A percentile compares a stretch with the other conserved stretches of the same genome.
Conservation (phyloP, 2,888 invertebrate species). For the Rhaphigaster nebulosa region DNA sequence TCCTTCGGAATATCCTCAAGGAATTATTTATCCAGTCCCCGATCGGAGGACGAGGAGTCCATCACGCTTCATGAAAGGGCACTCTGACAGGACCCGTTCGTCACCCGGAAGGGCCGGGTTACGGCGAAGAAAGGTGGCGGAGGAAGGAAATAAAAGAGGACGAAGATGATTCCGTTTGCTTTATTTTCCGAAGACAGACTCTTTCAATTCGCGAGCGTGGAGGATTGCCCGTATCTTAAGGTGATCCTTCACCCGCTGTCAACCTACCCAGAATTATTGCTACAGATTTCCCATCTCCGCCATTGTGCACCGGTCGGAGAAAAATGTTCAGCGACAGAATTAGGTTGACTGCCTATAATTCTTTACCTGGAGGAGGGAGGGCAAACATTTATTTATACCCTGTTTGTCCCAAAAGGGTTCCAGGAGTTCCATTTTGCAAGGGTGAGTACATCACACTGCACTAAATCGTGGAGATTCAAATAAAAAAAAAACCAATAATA, state of each 20-base stretch:
- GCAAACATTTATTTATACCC: conserved; percentile 29
- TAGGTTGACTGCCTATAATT: conserved; percentile 27
- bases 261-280: conserved; percentile 25
- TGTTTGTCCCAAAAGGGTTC: background rate
- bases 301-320: conserved; percentile 12
- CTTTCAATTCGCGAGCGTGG: conserved; percentile 37
- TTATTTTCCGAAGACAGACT: conserved; percentile 15
- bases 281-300: conserved; percentile 29
- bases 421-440: background rate
- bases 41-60: conserved; percentile 11
- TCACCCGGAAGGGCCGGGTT: background rate
- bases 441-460: background rate
- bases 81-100: background rate
- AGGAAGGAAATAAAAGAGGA: conserved; percentile 21
- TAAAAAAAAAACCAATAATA: background rate
- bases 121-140: conserved; percentile 32
- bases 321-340: conserved; percentile 36
- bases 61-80: background rate
- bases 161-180: conserved; percentile 27
- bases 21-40: background rate
- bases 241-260: conserved; percentile 47
- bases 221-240: background rate
- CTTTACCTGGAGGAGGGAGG: background rate
- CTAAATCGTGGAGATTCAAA: background rate
- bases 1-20: background rate